Evolutionary conservation across 2,797 vertebrate genomes (phyloP), one percentile per base, ranked within the genome.

Genomic region (Tarsius wallacei): DNA sequence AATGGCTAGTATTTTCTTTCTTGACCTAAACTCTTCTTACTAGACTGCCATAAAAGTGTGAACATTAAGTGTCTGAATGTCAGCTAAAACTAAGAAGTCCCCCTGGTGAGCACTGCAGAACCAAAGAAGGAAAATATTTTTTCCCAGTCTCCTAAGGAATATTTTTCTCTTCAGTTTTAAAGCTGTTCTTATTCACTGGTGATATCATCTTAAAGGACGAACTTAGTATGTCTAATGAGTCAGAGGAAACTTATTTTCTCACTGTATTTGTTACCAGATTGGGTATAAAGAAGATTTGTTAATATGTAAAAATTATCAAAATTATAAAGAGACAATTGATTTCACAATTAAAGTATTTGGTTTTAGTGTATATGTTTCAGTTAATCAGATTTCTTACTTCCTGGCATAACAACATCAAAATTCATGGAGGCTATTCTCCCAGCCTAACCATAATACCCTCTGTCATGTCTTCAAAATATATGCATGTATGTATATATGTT

Each of bases 131-230:
- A 63, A 33, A 47, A 31, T 10, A 12, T 33, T 7, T 70, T n/a
- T 61, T 74, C 28, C 63, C 10, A 8, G 26, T 57, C n/a, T 87
- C n/a, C 22, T 81, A 74, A 47, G 31, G 33, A 78, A 61, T 1
- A 31, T n/a, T 66, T 86, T 80, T 86, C 10, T 47, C 76, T 87
- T 94, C 26, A 13, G 14, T 93, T 68, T 82, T 87, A 76, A 66
- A 78, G 31, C 14, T 71, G 53, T 26, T 64, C 2, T 68, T 64
- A 77, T 51, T 77, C 57, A n/a, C 49, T 90, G 33, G 33, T 63
- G 4, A 1, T 53, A n/a, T 86, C 31, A 13, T 71, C 49, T 73
- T 90, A 82, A 90, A 89, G n/a, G 15, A 68, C 4, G 2, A 77
- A 42, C 15, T 90, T 74, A 63, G 36, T 10, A 3, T 82, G 5